phyloP scores from a whole-genome alignment of 1,140 invertebrate genomes.

The Sweltsa coloradensis region DNA sequence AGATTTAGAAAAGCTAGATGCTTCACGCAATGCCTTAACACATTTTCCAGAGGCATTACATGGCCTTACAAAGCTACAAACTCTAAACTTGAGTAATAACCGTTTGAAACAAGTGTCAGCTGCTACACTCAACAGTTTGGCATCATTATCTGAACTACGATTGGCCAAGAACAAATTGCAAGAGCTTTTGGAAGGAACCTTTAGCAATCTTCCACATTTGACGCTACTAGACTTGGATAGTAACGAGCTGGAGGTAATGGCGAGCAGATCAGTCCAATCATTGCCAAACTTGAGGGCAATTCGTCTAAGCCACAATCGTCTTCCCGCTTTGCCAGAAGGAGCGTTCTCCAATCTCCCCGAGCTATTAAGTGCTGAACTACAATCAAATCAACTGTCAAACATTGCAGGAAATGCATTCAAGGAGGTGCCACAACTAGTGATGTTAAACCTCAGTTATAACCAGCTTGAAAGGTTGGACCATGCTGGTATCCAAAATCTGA shows the following conservation, averaged over 20 bases:
- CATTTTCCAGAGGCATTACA: constrained; percentile 54
- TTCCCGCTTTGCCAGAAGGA: constrained; percentile 44
- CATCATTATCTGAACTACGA: constrained; percentile 47
- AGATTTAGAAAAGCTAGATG: constrained; percentile 56
- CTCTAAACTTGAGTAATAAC: constrained; percentile 40
- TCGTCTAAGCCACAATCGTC: constrained; percentile 60
- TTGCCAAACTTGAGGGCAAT: constrained; percentile 64
- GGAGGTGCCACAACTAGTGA: constrained; percentile 59
- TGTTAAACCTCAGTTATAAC: constrained; percentile 73
- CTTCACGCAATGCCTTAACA: constrained; percentile 63
- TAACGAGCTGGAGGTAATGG: constrained; percentile 67
- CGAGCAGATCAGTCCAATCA: constrained; percentile 59
- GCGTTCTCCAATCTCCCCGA: constrained; percentile 64
- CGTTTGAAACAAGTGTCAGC: constrained; percentile 48
- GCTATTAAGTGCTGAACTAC: constrained; percentile 60
- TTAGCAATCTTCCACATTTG: constrained; percentile 54
- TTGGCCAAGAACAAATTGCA: constrained; percentile 62
- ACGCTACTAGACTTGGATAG: constrained; percentile 62
- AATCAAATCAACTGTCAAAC: constrained; percentile 60
- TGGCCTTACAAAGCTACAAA: constrained; percentile 25
- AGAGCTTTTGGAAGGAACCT: constrained; percentile 54
- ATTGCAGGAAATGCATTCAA: constrained; percentile 66
- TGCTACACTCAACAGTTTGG: constrained; percentile 34
- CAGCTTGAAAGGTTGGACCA: constrained; percentile 54
- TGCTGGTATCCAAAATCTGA: constrained; percentile 53